These are phyloP conservation scores for Bombus picipes DNA, from an alignment of 1,140 invertebrate species.

Conservation along the genomic window DNA sequence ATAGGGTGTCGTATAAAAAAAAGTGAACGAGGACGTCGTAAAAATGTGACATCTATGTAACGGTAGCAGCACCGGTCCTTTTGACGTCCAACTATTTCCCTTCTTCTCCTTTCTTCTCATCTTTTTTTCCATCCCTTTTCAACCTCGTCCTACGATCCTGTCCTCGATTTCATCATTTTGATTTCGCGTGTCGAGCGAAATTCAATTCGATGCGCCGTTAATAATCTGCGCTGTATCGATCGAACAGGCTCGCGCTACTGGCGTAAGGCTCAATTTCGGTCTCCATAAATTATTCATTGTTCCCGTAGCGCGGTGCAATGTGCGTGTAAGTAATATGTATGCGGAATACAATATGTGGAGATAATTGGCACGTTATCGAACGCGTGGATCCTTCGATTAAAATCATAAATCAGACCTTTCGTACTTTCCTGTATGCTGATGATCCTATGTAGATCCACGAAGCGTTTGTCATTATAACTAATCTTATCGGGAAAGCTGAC, in stretches of 20 bases:
- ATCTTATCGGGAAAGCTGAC: too few relatives aligned
- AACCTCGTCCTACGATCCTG: neutral
- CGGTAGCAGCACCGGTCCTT: slow-evolving; percentile 4
- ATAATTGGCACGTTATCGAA: slow-evolving; percentile 33
- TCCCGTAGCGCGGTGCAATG: slow-evolving; percentile 7
- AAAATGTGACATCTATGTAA: slow-evolving; percentile 32
- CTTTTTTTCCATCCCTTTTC: neutral
- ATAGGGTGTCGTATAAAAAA: slow-evolving; percentile 27
- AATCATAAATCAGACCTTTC: neutral
- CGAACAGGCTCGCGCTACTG: neutral
- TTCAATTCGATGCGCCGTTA: slow-evolving; percentile 34
- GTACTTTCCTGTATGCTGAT: neutral
- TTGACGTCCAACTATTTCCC: neutral
- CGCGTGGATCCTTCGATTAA: slow-evolving; percentile 25
- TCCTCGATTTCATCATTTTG: neutral
- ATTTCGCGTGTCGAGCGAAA: neutral
- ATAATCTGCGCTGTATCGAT: slow-evolving; percentile 38
- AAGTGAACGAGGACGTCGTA: slow-evolving; percentile 2
- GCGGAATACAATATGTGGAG: slow-evolving; percentile 21
- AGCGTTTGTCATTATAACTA: neutral
- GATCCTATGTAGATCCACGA: neutral
- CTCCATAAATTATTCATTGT: slow-evolving; percentile 54
- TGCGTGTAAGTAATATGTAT: slow-evolving; percentile 45
- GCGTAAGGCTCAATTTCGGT: slow-evolving; percentile 50
- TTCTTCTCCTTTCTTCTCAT: neutral